These are phyloP conservation scores for Drosophila carrolli DNA, from an alignment of 1,140 invertebrate genomes.

Conservation along the genomic window DNA sequence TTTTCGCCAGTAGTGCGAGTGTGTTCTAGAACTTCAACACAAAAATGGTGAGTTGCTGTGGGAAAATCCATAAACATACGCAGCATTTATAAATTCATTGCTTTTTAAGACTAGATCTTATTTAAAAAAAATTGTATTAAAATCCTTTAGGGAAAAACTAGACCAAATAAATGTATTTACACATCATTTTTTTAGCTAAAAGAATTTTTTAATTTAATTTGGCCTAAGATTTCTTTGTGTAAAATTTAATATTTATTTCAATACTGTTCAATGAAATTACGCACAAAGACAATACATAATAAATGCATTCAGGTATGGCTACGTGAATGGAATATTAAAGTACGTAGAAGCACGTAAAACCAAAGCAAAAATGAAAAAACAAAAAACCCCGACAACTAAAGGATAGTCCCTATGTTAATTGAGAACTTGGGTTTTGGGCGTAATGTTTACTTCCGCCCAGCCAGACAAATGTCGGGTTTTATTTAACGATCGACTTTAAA, in stretches of 20 bases:
- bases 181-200: too few species aligned
- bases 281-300: conserved; percentile 36
- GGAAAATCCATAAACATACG: conserved; percentile 1
- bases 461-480: background rate
- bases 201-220: background rate
- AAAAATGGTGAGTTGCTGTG: conserved; percentile 66
- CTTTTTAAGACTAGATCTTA: background rate
- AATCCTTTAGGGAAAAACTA: too few species aligned
- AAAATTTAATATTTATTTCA: conserved; percentile 1
- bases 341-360: conserved; percentile 2
- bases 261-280: conserved; percentile 26
- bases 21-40: conserved; percentile 23
- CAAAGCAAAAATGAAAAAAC: conserved; percentile 12
- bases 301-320: conserved; percentile 30
- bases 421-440: conserved; percentile 21
- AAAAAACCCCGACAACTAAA: background rate
- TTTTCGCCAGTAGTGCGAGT: conserved; percentile 10
- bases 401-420: conserved; percentile 13
- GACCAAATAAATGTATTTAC: too few species aligned
- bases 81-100: too few species aligned
- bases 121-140: background rate
- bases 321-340: conserved; percentile 41
- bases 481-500: background rate
- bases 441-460: conserved; percentile 32
- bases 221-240: background rate